Evolutionary conservation across 92 coral and sea anemone genomes (phyloP).

Genomic region (Palythoa grandis): DNA sequence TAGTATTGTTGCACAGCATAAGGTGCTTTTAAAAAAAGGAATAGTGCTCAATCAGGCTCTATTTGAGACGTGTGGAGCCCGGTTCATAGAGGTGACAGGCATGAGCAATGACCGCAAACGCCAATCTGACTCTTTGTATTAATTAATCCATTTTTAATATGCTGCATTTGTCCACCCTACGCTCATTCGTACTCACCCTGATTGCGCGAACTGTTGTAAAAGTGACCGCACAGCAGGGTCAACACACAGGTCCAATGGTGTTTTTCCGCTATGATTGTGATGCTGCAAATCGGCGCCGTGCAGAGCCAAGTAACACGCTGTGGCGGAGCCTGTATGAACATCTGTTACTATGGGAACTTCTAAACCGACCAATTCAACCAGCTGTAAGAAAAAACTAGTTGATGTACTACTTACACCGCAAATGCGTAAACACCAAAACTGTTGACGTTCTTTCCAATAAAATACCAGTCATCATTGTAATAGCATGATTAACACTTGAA

Average conservation of each 20-base stretch:
- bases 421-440: neutral
- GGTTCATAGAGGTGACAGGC: too few species aligned
- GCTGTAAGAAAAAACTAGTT: neutral
- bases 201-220: conserved; percentile 34
- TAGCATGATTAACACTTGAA: too few species aligned
- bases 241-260: conserved; percentile 71
- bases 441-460: neutral
- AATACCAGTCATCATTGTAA: too few species aligned
- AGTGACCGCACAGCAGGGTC: conserved; percentile 47
- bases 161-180: too few species aligned
- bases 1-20: too few species aligned
- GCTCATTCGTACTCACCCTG: conserved; percentile 17
- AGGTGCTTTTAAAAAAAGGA: too few species aligned
- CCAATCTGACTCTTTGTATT: too few species aligned
- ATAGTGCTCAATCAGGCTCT: too few species aligned
- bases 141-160: too few species aligned
- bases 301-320: conserved; percentile 66
- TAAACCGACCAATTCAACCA: conserved; percentile 3
- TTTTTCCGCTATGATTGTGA: conserved; percentile 72
- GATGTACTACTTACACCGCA: neutral
- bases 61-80: too few species aligned
- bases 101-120: too few species aligned
- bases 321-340: conserved; percentile 56
- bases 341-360: neutral
- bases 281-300: conserved; percentile 74